Evolutionary conservation across 2,113 vertebrate species (phyloP), one percentile per base, ranked within the genome.

Genomic region (Megalops atlanticus): DNA sequence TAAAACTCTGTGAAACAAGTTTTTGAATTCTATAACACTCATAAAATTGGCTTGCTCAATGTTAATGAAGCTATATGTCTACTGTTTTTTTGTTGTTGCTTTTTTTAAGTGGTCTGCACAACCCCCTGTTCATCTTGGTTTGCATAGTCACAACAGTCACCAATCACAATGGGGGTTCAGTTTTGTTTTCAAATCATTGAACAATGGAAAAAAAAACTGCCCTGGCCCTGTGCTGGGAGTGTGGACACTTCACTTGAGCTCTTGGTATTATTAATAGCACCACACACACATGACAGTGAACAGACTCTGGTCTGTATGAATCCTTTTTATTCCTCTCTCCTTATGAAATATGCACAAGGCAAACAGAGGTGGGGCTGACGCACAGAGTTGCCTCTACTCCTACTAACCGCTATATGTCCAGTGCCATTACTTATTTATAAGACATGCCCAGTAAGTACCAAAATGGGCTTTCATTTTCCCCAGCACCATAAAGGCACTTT

Each of bases 321-420:
- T 84, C 89, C 89, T 89, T 93, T 94, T 93, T 94, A 92, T 93
- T 92, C 87, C 87, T 87, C 87, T 87, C 83, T 84, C 89, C 91
- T 92, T 92, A 93, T 94, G 90, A 94, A 94, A 94, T 93, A 94
- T 94, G 92, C 91, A 94, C 91, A 92, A 92, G 79, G 90, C 93
- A 93, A 94, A 94, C 93, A 94, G 94, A 94, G 92, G 92, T 92
- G 92, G 93, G 89, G 92, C 90, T 92, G 93, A 94, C 93, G 92
- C 85, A 82, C 80, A 87, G 92, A 91, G 91, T 88, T 92, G 92
- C 91, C 91, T 90, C 90, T 84, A 90, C 92, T 84, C 84, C 88
- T 91, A 91, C 91, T 94, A 94, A 94, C 94, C 92, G 74, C 93
- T 93, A 93, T 92, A 94, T 86, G 92, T 94, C 92, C 91, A 94